Base-by-base conservation (phyloP, 2,797 vertebrate species). In the Fratercula arctica region DNA sequence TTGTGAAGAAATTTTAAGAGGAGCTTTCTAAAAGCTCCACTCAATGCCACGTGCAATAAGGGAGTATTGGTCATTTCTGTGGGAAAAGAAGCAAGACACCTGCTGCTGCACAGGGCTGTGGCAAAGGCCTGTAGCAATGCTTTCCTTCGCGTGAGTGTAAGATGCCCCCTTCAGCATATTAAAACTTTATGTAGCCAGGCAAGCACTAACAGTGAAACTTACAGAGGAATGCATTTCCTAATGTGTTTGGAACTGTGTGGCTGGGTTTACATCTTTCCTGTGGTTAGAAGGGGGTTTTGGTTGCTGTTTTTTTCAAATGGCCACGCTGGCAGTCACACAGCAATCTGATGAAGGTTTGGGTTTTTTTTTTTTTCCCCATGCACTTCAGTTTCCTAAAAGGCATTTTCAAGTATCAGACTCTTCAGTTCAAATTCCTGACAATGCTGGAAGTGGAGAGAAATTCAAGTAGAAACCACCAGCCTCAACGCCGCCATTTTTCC, bases 131-230 rank as follows among this genome's bases (percentile, higher is more conserved):
- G 3, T 2, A 21, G n/a, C 57, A 26, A 17, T 5, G 24, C 56
- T 33, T 26, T 57, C 37, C 31, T 72, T 25, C 2, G 1, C 1
- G 1, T 2, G 2, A 23, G 3, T 2, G 24, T 14, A 8, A 82
- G 35, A 19, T 51, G 17, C 12, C 28, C 12, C 31, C 25, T 54
- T 18, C 73, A 23, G 53, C 33, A 8, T 8, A 2, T 11, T 3
- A 6, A 20, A 37, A 23, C 31, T 80, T 16, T 10, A 8, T 5
- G 5, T 4, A 28, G n/a, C 19, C 61, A 7, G 37, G 50, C 13
- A 17, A 54, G 39, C 17, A 14, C 35, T 23, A 15, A 5, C 4
- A 5, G 53, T 33, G 29, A 21, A 23, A 33, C 41, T 10, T 17
- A 2, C 1, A 60, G 61, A 66, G 37, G 19, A 67, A 85, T 6